These are phyloP conservation scores for Troglohyphantes excavatus DNA, from an alignment of 2,888 invertebrate genomes.

Conservation along the genomic window DNA sequence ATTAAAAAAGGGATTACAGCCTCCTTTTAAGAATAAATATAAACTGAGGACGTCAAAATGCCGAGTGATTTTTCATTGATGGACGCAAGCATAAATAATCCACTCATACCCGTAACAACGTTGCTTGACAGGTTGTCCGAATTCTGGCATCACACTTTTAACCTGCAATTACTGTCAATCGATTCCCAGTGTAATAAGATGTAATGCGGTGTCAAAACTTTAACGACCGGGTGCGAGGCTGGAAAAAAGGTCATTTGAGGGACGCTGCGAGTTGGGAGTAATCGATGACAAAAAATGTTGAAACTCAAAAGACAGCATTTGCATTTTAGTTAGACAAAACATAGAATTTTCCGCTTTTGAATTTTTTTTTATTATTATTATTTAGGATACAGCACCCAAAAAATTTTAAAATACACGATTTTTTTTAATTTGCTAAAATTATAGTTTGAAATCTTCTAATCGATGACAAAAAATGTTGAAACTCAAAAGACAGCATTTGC, in stretches of 20 bases:
- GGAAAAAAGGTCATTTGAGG: slow-evolving; percentile 12
- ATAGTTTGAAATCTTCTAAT: too few relatives aligned
- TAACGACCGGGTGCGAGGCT: slow-evolving; percentile 5
- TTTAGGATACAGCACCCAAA: too few relatives aligned
- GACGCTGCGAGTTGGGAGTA: slow-evolving; percentile 11
- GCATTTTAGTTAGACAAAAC: too few relatives aligned
- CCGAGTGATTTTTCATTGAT: not conserved
- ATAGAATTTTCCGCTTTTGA: too few relatives aligned
- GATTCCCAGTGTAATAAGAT: slow-evolving; percentile 60
- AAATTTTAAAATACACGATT: too few relatives aligned
- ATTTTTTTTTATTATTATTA: too few relatives aligned
- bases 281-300: not conserved
- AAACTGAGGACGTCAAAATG: too few relatives aligned
- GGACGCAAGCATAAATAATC: slow-evolving; percentile 6
- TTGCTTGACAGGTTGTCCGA: slow-evolving; percentile 21
- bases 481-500: not conserved
- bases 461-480: not conserved
- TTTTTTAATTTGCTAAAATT: too few relatives aligned
- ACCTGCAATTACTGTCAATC: slow-evolving; percentile 54
- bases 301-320: not conserved
- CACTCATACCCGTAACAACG: not conserved
- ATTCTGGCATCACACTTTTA: slow-evolving; percentile 53
- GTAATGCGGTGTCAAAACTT: slow-evolving; percentile 62
- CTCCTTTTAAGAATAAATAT: too few relatives aligned
- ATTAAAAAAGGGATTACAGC: too few relatives aligned